Base-by-base conservation (phyloP, 2,113 vertebrate genomes). In the Lichenostomus cassidix region DNA sequence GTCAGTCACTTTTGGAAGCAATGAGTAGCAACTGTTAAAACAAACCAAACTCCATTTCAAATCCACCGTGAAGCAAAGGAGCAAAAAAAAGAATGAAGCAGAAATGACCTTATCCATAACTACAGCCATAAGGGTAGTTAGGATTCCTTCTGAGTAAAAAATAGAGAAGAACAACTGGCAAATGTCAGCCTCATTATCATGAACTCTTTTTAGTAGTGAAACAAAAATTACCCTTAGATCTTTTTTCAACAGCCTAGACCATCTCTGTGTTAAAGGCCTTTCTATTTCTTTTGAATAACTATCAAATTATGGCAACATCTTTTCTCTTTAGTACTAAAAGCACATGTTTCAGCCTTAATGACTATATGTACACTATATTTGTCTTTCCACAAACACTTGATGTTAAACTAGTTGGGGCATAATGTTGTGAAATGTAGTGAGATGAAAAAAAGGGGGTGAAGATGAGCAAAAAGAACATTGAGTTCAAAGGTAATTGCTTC, bases 91-190 rank as follows among this genome's bases (percentile, higher is more conserved):
- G 71, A 91, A 73, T 47, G 20, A 87, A 75, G 81, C 53, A 84
- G 83, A 89, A 95, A 49, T 90, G 59, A 96, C 95, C 94, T 93
- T 87, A 93, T 64, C 86, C 70, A 15, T 76, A 91, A 93, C 70
- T 77, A 44, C 8, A 95, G 56, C 52, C 59, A 80, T 65, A 74
- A 92, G 62, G 82, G 87, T 87, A 81, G 92, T 90, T 80, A 95
- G 93, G 87, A 97, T 97, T 96, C 95, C 91, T 92, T 92, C 68
- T n/a, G 65, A 91, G 92, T 39, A 84, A 97, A 96, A 97, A 96
- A 96, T 97, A 97, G 95, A 91, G 69, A 83, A 50, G 87, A 96
- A 90, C 96, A 97, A 96, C 96, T 97, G 96, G 95, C 87, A 96
- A 93, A 96, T 96, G 92, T 95, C 95, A 96, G 82, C 55, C 37